Base-by-base conservation (phyloP, 1,140 invertebrate genomes). In the Magallana angulata region DNA sequence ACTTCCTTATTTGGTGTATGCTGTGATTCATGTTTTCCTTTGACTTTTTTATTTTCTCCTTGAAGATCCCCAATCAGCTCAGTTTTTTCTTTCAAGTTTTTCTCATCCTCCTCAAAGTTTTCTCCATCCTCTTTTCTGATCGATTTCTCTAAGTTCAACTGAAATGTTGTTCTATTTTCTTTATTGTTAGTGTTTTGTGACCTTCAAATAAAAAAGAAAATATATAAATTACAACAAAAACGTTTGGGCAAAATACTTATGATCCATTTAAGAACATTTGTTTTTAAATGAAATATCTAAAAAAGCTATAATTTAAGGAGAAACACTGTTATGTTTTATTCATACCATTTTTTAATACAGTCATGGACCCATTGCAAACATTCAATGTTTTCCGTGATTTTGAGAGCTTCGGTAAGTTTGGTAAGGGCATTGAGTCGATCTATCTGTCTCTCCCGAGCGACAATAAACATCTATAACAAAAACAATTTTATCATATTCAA, bases 111-210 rank as follows among this genome's bases (percentile, higher is more conserved):
- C 7, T 30, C 68, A 18, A 24, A 24, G 24, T 8, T 24, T 24
- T 76, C 68, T 76, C 68, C 68, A n/a, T 5, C 18, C 68, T 71
- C 68, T 71, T 30, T 36, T 30, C 68, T 30, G 24, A 76, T 76
- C 4, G 68, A 76, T 76, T 30, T 30, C 24, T 76, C 68, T 8
- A 76, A 30, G 36, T 36, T 30, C 18, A 76, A 8, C 68, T 76
- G 68, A 36, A 76, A 76, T 76, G 30, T 76, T 4, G 68, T 11
- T 30, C 12, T 76, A 8, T 76, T 30, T 24, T 24, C 14, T 12
- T 30, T 30, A 76, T 24, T 24, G 4, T 76, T 76, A 30, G 12
- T 76, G 9, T 30, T 76, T 30, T 76, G 2, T 30, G 68, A 36
- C 68, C 68, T 76, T 76, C 8, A 8, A 76, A 76, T 30, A 24